Conservation (phyloP, 35 echinoderm and acorn worm species). For the Chiridota heheva region DNA sequence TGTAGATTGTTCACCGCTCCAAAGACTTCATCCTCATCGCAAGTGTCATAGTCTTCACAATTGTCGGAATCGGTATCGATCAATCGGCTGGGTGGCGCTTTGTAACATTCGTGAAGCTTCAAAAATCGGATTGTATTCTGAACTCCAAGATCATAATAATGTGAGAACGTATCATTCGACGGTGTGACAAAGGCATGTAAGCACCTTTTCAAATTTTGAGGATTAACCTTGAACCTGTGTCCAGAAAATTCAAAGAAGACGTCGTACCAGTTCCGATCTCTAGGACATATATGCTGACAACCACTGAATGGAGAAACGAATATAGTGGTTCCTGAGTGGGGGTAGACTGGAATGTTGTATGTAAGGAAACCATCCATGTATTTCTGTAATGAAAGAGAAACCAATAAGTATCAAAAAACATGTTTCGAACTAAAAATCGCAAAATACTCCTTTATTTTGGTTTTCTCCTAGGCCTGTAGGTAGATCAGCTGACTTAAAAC, state of each 20-base stretch:
- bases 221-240: slow-evolving; percentile 21
- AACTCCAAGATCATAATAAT: slow-evolving; percentile 18
- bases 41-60: too few relatives aligned
- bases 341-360: slow-evolving; percentile 1
- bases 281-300: slow-evolving; percentile 32
- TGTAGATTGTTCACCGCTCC: too few relatives aligned
- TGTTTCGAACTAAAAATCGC: too few relatives aligned
- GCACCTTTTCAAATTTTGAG: neutral
- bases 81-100: too few relatives aligned
- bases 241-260: slow-evolving; percentile 6
- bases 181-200: slow-evolving; percentile 16
- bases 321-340: slow-evolving; percentile 17
- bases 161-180: slow-evolving; percentile 13
- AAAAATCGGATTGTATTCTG: slow-evolving; percentile 7
- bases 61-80: too few relatives aligned
- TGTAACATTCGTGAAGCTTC: neutral
- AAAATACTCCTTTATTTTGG: too few relatives aligned
- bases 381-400: slow-evolving; percentile 2
- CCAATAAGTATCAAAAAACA: too few relatives aligned
- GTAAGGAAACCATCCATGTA: slow-evolving; percentile 30
- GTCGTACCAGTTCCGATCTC: slow-evolving; percentile 1
- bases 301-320: slow-evolving; percentile 31
- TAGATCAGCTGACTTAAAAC: too few relatives aligned
- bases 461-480: too few relatives aligned
- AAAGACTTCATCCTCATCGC: too few relatives aligned